A percentile compares a stretch with the other conserved stretches of the same genome.
Evolutionary conservation across 2,797 vertebrate species (phyloP).

Genomic region (Sternotherus odoratus): DNA sequence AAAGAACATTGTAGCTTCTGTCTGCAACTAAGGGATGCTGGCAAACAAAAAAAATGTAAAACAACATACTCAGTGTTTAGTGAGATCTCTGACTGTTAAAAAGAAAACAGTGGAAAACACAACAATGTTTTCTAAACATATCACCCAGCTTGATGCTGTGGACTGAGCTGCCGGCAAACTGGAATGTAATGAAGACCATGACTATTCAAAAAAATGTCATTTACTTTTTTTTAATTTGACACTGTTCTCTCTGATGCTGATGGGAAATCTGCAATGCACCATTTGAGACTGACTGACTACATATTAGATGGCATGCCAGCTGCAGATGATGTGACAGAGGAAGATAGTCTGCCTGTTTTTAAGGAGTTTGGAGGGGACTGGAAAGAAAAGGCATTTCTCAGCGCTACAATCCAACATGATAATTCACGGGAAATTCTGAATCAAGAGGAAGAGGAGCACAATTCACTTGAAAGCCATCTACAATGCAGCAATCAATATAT

Average conservation of each 20-base stretch:
- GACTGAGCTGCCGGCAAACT: not conserved
- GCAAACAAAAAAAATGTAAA: not conserved
- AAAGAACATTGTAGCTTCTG: not conserved
- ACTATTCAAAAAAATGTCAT: not conserved
- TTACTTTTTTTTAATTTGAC: not conserved
- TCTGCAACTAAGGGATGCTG: not conserved
- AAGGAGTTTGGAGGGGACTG: not conserved
- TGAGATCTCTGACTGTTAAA: not conserved
- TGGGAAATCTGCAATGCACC: not conserved
- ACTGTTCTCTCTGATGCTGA: not conserved
- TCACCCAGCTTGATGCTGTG: not conserved
- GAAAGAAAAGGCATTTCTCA: not conserved
- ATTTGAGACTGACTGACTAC: not conserved
- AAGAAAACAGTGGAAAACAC: not conserved
- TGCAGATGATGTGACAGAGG: not conserved
- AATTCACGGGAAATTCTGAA: not conserved
- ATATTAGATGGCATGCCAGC: not conserved
- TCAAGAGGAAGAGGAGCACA: conserved; percentile 16
- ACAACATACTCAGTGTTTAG: not conserved
- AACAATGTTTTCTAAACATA: not conserved
- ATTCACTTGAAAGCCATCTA: conserved; percentile 15
- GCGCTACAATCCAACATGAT: not conserved
- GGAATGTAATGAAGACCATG: not conserved
- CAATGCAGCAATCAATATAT: not conserved
- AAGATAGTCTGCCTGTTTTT: not conserved